Evolutionary conservation across 2,113 vertebrate species (phyloP), one percentile per base, ranked within the genome.

Genomic region (Lethenteron camtschaticum): DNA sequence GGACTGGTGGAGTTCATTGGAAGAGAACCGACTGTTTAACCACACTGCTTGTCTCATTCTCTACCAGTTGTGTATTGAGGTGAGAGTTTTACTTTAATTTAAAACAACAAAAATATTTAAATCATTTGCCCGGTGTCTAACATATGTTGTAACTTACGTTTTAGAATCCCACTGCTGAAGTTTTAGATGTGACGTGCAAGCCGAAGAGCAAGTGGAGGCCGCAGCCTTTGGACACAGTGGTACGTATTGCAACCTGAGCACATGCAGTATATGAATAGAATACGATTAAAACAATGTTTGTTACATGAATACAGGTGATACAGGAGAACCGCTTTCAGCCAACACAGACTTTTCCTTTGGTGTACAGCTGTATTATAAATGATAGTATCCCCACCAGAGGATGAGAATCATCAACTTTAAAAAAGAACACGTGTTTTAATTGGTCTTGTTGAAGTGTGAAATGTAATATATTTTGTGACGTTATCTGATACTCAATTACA

Each of bases 21-120:
- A 96, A 91, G 75, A 85, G 94, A 79, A 95, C 77, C 82, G 94
- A 12, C 89, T 99, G 70, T 99, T 96, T 69, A 85, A 80, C 74
- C 94, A 99, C 81, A 94, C 89, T 0, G 92, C 89, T 0, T 96
- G 92, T 77, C 82, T 99, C 59, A 89, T 96, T 70, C 86, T 99
- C 58, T 99, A 99, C 76, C 92, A 99, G 72, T 85, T 99, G 72
- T 99, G 94, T 73, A 87, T 96, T 88, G 94, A 99, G 90, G 94
- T 94, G 78, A 9, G 72, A 68, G 71, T 9, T 10, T 41, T 41
- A 41, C 41, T 41, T 41, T 41, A 4, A 41, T 41, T 41, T 6
- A 41, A 41, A 41, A 41, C 41, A 41, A 41, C 41, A 41, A 41
- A n/a, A 41, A 41, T 41, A 41, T 41, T 41, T 41, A 41, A 41